Base-by-base conservation (phyloP, 64 coral and sea anemone genomes). In the Stichodactyla helianthus region DNA sequence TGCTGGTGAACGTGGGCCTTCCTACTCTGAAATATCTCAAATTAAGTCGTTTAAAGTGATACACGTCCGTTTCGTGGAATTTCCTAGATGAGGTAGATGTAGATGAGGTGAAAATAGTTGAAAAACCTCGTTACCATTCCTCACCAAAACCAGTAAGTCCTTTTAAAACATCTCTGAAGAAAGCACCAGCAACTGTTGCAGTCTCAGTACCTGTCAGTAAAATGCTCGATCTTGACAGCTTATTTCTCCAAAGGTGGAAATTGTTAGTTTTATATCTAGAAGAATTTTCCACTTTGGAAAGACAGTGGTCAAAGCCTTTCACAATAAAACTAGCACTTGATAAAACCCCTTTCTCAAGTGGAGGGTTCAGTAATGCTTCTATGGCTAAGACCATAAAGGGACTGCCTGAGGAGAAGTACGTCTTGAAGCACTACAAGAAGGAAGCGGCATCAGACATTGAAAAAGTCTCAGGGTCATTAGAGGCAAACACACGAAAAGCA, bases 141-240 rank as follows among this genome's bases (percentile, higher is more conserved):
- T 61, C 88, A 19, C 6, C 53, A 54, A 68, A 82, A 19, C 17
- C 77, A 85, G 67, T 25, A 65, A 18, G 16, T 28, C 65, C 52
- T 57, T 50, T 56, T 19, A 53, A 79, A 35, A 85, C 26, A 19
- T 53, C 51, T 31, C 77, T 77, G 26, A 82, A 55, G 82, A 31
- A 23, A 27, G 81, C 57, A 52, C 84, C 79, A 59, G 53, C 67
- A 71, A 71, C 67, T 71, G 7, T 93, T 86, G 59, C 84, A 57
- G 83, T 83, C 76, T 93, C 92, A 67, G 92, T 93, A 20, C 84
- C 92, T 35, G 83, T 89, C 25, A 93, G 92, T 50, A 20, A 86
- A 20, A 86, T 93, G 88, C n/a, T 89, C 13, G 61, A 89, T 57
- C 53, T 93, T 53, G 88, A 84, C 82, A 93, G 78, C 52, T 93